Conservation (phyloP, 2,113 vertebrate genomes). For the Melanerpes aurifrons region DNA sequence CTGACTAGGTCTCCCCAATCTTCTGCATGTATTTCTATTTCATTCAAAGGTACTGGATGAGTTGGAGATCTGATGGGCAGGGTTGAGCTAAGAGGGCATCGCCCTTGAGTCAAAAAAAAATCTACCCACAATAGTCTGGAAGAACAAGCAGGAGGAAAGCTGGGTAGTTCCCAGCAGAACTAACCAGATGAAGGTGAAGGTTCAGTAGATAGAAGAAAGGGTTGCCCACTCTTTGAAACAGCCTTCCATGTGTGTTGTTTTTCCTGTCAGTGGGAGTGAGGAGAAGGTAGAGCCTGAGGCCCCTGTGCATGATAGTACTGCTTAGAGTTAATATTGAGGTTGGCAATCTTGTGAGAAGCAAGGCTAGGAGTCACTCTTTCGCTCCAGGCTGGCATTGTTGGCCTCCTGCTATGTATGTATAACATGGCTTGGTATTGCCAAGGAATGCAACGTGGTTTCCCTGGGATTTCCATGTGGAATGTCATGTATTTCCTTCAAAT, state of each 20-base stretch:
- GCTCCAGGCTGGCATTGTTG: constrained; percentile 24
- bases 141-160: neutral
- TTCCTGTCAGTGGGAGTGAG: neutral
- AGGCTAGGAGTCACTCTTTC: neutral
- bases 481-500: constrained; percentile 52
- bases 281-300: neutral
- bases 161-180: neutral
- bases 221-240: neutral
- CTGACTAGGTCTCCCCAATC: neutral
- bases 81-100: neutral
- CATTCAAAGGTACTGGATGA: neutral
- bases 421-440: neutral
- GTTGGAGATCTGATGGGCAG: neutral
- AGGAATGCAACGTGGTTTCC: neutral
- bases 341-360: neutral
- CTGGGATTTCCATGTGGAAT: constrained; percentile 62
- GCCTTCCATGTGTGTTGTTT: neutral
- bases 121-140: neutral
- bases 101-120: neutral
- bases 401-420: neutral
- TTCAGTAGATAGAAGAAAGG: neutral
- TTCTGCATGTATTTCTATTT: neutral
- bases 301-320: accelerated
- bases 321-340: neutral
- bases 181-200: neutral